Percentiles rank a stretch among this genome's conserved stretches.
Conservation (phyloP, 2,888 invertebrate genomes). For the Crematogaster levior region DNA sequence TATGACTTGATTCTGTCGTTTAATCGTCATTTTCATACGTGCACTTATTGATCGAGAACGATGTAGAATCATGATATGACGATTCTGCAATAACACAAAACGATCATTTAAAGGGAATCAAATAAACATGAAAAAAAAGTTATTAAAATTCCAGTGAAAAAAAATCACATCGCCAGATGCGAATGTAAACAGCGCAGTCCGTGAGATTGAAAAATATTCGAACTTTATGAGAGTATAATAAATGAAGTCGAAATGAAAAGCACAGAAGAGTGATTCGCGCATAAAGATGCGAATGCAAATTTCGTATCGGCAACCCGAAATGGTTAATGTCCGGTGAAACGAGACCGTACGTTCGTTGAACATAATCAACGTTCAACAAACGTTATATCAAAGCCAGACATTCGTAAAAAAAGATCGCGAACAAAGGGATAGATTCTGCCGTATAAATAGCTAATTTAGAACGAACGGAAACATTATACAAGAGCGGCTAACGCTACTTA, state of each 20-base stretch:
- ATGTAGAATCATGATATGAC: not conserved
- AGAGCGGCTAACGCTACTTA: slow-evolving; percentile 10
- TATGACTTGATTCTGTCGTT: not conserved
- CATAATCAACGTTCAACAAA: slow-evolving; percentile 5
- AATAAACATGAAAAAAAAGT: slow-evolving; percentile 5
- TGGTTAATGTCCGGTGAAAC: slow-evolving; percentile 12
- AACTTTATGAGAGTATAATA: slow-evolving; percentile 39
- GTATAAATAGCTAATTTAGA: slow-evolving; percentile 38
- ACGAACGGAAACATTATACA: slow-evolving; percentile 16
- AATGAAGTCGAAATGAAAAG: slow-evolving; percentile 38
- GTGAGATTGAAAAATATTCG: slow-evolving; percentile 36
- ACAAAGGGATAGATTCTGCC: not conserved
- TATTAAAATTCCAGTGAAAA: not conserved
- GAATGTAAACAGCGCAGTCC: slow-evolving; percentile 27
- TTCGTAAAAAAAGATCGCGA: slow-evolving; percentile 22
- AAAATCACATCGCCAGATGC: not conserved
- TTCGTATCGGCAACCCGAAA: not conserved
- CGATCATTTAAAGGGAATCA: not conserved
- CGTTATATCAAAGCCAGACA: not conserved
- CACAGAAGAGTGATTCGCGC: slow-evolving; percentile 10
- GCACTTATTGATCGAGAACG: slow-evolving; percentile 3
- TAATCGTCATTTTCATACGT: not conserved
- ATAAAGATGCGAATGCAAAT: slow-evolving; percentile 30
- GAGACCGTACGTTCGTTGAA: not conserved
- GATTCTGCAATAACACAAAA: slow-evolving; percentile 6